Evolutionary conservation across 2,888 invertebrate species (phyloP).

Genomic region (Eremobia ochroleuca): DNA sequence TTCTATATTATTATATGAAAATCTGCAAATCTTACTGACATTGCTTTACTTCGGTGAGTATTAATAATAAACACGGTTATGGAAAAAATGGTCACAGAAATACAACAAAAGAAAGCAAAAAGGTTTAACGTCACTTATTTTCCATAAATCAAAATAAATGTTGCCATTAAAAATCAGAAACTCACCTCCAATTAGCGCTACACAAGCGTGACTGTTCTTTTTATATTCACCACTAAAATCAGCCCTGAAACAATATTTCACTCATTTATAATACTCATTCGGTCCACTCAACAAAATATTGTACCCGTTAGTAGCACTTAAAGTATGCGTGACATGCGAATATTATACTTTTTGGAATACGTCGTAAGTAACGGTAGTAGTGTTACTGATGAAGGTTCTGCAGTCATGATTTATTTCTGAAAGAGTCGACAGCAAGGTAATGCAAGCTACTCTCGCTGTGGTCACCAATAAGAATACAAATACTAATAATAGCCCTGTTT

Average conservation of each 20-base stretch:
- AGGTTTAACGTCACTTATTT: neutral
- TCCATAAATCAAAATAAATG: constrained; percentile 50
- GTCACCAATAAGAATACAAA: neutral
- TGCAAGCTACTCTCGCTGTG: neutral
- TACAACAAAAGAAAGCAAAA: neutral
- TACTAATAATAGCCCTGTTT: neutral
- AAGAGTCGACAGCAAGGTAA: neutral
- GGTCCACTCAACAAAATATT: constrained; percentile 54
- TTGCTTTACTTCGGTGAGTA: neutral
- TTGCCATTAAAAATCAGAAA: constrained; percentile 26
- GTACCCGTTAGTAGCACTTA: constrained; percentile 56
- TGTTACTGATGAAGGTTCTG: neutral
- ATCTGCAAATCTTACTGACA: neutral
- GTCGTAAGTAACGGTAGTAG: neutral
- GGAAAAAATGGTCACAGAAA: neutral
- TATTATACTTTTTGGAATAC: constrained; percentile 27
- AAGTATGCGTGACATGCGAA: constrained; percentile 61
- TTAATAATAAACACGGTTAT: neutral
- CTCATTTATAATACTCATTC: constrained; percentile 51
- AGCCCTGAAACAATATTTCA: constrained; percentile 45
- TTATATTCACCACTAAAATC: constrained; percentile 40
- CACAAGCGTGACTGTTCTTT: constrained; percentile 41
- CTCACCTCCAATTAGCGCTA: constrained; percentile 42
- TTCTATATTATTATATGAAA: neutral
- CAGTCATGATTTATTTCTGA: neutral